Evolutionary conservation across 2,797 vertebrate species (phyloP).

Genomic region (Sebastes trivittatus): DNA sequence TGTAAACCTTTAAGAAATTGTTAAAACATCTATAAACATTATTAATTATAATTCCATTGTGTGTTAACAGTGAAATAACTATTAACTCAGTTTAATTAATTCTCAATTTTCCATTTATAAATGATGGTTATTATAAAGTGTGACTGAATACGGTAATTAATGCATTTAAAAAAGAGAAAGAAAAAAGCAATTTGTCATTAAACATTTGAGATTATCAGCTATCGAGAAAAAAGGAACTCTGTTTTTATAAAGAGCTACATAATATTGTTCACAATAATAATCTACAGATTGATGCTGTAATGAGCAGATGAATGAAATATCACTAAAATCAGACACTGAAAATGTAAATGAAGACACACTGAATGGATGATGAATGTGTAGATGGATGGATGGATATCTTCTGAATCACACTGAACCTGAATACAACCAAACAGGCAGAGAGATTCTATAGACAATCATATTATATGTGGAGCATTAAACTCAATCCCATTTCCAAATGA

Average conservation of each 20-base stretch:
- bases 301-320: background rate
- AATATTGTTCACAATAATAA: background rate
- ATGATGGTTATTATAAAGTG: too few species aligned
- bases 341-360: background rate
- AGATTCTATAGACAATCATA: constrained; percentile 10
- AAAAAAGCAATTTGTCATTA: too few species aligned
- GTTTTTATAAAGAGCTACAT: too few species aligned
- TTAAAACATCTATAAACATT: too few species aligned
- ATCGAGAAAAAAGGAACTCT: too few species aligned
- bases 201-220: too few species aligned
- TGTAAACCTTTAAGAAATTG: too few species aligned
- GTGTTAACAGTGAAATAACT: too few species aligned
- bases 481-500: constrained; percentile 27
- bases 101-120: too few species aligned
- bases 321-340: background rate
- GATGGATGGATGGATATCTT: background rate
- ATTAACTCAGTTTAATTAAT: too few species aligned
- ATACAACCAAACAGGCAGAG: background rate
- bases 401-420: background rate
- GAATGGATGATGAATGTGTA: background rate
- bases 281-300: background rate
- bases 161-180: background rate
- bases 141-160: background rate
- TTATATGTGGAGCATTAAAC: constrained; percentile 30
- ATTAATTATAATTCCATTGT: too few species aligned